phyloP scores from a whole-genome alignment of 1,140 invertebrate genomes.

The Drosophila azteca region DNA sequence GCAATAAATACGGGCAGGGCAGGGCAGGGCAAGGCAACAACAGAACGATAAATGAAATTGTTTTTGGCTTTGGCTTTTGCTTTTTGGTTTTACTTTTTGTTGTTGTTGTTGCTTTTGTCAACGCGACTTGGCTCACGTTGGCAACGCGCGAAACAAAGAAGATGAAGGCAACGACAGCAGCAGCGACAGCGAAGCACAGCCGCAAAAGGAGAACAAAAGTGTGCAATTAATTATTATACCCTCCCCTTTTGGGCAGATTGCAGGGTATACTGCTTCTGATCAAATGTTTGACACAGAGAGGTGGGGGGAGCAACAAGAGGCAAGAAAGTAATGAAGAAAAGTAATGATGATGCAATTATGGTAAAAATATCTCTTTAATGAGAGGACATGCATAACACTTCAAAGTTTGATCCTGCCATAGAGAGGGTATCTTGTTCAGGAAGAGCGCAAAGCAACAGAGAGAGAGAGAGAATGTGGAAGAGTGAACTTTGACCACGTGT shows the following conservation, averaged over 20 bases:
- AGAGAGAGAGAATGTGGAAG: conserved; percentile 3
- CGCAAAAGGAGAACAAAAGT: no score
- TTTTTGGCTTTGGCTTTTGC: conserved; percentile 7
- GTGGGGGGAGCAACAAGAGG: no score
- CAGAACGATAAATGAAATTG: conserved; percentile 30
- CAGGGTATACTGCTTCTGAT: no score
- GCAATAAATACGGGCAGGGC: conserved; percentile 17
- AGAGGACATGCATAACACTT: no score
- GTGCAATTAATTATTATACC: no score
- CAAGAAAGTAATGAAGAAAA: no score
- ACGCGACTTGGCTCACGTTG: conserved; percentile 32
- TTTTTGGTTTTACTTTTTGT: conserved; percentile 5
- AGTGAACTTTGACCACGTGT: conserved; percentile 22
- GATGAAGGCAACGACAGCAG: conserved; percentile 1
- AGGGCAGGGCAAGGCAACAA: not conserved
- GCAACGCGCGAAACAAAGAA: conserved; percentile 11
- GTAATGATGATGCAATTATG: no score
- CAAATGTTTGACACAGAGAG: no score
- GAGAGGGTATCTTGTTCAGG: no score
- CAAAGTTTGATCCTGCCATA: no score
- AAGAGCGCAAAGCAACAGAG: not conserved
- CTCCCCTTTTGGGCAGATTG: no score
- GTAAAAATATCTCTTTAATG: no score
- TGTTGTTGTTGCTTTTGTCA: not conserved
- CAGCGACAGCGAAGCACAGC: not conserved